These are phyloP conservation scores for Chymomyza caudatula DNA, from an alignment of 2,888 invertebrate species.

Conservation along the genomic window DNA sequence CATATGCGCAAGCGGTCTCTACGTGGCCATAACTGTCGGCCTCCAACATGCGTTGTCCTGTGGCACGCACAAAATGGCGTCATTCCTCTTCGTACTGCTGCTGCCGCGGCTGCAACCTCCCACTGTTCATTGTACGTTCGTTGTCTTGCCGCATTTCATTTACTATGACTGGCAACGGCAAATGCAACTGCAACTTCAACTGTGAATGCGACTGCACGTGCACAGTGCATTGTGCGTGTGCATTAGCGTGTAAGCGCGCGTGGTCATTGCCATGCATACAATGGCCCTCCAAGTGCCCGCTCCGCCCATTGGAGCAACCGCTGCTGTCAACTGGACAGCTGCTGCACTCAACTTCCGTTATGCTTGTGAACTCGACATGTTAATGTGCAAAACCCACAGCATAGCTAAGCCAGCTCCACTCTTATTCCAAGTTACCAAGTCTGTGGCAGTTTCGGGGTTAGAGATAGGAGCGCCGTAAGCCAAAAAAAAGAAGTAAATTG, in stretches of 20 bases:
- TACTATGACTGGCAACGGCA: constrained; percentile 34
- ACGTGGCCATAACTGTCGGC: constrained; percentile 56
- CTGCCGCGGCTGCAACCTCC: constrained; percentile 8
- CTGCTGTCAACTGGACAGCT: constrained; percentile 9
- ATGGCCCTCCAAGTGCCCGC: not conserved
- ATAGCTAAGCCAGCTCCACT: constrained; percentile 21
- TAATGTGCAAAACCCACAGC: constrained; percentile 44
- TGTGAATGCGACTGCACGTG: constrained; percentile 36
- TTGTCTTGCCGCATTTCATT: constrained; percentile 57
- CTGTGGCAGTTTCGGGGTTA: not conserved
- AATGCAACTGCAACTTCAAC: constrained; percentile 19
- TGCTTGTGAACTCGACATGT: constrained; percentile 51
- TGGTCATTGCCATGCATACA: not conserved
- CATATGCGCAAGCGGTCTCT: constrained; percentile 46
- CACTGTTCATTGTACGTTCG: constrained; percentile 8
- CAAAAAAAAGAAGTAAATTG: not conserved
- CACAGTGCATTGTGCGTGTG: constrained; percentile 54
- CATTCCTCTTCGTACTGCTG: constrained; percentile 2
- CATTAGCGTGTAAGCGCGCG: constrained; percentile 39
- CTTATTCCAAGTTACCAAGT: constrained; percentile 26
- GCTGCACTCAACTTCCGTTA: constrained; percentile 48
- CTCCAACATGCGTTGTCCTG: constrained; percentile 31
- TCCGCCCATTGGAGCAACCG: not conserved
- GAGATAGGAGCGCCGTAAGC: not conserved
- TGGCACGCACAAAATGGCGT: constrained; percentile 57